Evolutionary conservation across 2,797 vertebrate species (phyloP).

Genomic region (Rhinatrema bivittatum): DNA sequence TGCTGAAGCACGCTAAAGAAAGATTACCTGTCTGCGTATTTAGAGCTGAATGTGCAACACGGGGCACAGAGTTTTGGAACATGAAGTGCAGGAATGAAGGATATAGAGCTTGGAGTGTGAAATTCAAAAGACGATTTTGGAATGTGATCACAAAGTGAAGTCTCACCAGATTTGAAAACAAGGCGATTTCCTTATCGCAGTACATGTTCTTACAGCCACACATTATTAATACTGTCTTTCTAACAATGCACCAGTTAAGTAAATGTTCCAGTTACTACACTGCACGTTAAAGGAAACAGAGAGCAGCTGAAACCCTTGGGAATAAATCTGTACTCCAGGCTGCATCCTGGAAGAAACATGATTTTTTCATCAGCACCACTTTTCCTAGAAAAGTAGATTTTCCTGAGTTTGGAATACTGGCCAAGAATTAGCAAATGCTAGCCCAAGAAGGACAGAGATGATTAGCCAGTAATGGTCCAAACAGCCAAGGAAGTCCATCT

Average conservation of each 20-base stretch:
- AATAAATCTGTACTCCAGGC: no score
- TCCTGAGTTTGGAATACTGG: slow-evolving; percentile 2
- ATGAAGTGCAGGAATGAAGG: no score
- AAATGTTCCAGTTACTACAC: slow-evolving; percentile 7
- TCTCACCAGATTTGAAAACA: not conserved
- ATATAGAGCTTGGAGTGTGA: not conserved
- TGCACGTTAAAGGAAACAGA: slow-evolving; percentile 8
- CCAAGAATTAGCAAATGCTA: no score
- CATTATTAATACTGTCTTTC: slow-evolving; percentile 1
- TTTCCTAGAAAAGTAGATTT: slow-evolving; percentile 9
- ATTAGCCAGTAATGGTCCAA: no score
- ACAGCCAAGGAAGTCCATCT: no score
- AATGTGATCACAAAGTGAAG: not conserved
- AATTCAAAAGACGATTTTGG: not conserved
- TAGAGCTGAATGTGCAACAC: no score
- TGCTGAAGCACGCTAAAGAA: no score
- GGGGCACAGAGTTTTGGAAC: no score
- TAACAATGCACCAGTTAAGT: not conserved
- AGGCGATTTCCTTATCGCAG: rapidly evolving
- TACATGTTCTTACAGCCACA: rapidly evolving
- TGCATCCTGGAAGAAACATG: slow-evolving; percentile 16
- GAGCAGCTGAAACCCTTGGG: slow-evolving; percentile 19
- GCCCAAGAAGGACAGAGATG: no score
- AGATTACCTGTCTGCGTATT: no score
- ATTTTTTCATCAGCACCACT: slow-evolving; percentile 3